Conservation (phyloP, 2,797 vertebrate species). For the Danio albolineatus region DNA sequence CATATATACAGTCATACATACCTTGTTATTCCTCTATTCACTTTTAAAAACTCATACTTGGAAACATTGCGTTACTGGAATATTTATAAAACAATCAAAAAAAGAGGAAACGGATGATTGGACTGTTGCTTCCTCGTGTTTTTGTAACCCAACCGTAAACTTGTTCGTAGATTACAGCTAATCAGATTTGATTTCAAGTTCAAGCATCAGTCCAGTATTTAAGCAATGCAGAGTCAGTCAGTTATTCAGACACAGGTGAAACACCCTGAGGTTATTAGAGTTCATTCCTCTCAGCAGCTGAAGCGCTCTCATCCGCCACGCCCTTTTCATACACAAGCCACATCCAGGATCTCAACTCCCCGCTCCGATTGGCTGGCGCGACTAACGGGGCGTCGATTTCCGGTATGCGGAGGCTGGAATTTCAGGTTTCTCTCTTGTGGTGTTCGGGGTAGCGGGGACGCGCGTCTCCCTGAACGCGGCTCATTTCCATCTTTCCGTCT, state of each 20-base stretch:
- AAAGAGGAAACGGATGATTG: background rate
- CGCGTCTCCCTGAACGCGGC: conserved; percentile 62
- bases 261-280: conserved; percentile 51
- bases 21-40: background rate
- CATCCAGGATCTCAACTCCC: background rate
- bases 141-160: background rate
- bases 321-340: conserved; percentile 27
- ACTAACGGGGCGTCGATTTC: conserved; percentile 72
- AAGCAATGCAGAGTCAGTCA: background rate
- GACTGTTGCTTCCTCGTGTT: background rate
- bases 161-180: background rate
- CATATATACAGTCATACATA: background rate
- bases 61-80: background rate
- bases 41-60: background rate
- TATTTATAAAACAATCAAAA: background rate
- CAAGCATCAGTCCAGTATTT: conserved; percentile 3
- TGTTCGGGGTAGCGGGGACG: conserved; percentile 54
- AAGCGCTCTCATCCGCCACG: conserved; percentile 33
- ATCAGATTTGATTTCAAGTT: background rate
- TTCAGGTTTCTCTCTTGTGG: conserved; percentile 65
- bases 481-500: conserved; percentile 65
- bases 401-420: conserved; percentile 68
- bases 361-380: conserved; percentile 54
- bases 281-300: conserved; percentile 33
- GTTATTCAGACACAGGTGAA: conserved; percentile 18